These are phyloP conservation scores for Amphipyra berbera DNA, from an alignment of 2,888 invertebrate species.

Conservation along the genomic window DNA sequence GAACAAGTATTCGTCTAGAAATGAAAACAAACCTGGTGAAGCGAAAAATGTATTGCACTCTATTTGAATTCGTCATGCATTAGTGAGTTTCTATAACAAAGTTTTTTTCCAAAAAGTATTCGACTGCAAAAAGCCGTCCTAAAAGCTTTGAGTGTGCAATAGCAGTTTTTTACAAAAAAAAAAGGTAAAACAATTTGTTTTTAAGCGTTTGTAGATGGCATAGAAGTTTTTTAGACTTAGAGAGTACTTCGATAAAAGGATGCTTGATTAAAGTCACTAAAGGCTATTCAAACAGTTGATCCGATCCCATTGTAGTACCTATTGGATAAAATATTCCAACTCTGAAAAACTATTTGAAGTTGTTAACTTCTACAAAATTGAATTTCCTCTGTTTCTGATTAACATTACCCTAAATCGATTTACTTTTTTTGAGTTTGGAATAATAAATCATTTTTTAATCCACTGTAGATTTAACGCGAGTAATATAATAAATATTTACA, in stretches of 20 bases:
- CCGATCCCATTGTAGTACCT: not conserved
- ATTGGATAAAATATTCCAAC: not conserved
- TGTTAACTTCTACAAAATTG: not conserved
- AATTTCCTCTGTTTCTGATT: not conserved
- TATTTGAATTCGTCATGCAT: slow-evolving; percentile 6
- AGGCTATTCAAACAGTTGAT: slow-evolving; percentile 26
- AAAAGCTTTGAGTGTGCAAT: slow-evolving; percentile 30
- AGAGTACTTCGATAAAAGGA: slow-evolving; percentile 6
- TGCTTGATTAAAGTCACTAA: slow-evolving; percentile 38
- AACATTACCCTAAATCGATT: not conserved
- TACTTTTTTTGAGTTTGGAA: not conserved
- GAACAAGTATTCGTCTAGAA: slow-evolving; percentile 22
- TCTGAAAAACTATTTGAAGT: slow-evolving; percentile 1
- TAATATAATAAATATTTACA: too few species aligned
- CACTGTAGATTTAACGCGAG: too few species aligned
- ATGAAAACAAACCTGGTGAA: slow-evolving; percentile 11
- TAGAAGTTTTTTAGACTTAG: slow-evolving; percentile 3
- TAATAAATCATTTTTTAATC: not conserved
- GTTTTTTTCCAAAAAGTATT: slow-evolving; percentile 9
- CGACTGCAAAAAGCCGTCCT: slow-evolving; percentile 11
- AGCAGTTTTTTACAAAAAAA: slow-evolving; percentile 2
- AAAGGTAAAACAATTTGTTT: slow-evolving; percentile 25
- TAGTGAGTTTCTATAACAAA: not conserved
- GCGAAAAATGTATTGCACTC: slow-evolving; percentile 27
- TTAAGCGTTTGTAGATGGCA: slow-evolving; percentile 13